phyloP scores from a whole-genome alignment of 1,140 invertebrate species.

The Vollenhovia emeryi region DNA sequence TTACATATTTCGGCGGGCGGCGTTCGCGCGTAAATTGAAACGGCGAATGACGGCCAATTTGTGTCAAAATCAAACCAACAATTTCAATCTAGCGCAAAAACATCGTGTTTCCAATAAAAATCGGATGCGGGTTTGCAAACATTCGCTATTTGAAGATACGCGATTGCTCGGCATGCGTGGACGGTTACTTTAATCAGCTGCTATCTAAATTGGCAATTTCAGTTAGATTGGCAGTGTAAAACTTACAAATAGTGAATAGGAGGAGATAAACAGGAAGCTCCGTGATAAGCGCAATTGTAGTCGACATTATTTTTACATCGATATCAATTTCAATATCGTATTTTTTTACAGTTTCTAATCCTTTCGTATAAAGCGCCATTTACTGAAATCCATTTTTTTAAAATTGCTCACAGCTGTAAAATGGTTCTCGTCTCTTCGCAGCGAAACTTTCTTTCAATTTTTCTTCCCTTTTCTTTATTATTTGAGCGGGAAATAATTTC shows the following conservation, averaged over 20 bases:
- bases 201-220: constrained; percentile 40
- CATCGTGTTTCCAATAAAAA: constrained; percentile 27
- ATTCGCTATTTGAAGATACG: constrained; percentile 28
- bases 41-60: not conserved
- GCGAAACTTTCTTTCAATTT: not conserved
- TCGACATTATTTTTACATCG: not conserved
- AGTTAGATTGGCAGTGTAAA: constrained; percentile 11
- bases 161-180: not conserved
- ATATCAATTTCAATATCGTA: not conserved
- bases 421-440: not conserved
- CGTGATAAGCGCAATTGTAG: not conserved
- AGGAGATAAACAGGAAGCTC: not conserved
- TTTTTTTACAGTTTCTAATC: not conserved
- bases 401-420: not conserved
- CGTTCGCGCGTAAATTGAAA: constrained; percentile 12
- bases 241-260: constrained; percentile 9
- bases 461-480: not conserved
- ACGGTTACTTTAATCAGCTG: constrained; percentile 19
- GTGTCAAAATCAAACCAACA: not conserved
- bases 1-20: not conserved
- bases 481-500: too few relatives aligned
- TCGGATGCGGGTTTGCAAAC: constrained; percentile 17
- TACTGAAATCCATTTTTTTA: not conserved
- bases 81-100: constrained; percentile 4
- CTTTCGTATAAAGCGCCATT: not conserved